Evolutionary conservation across 2,113 vertebrate species (phyloP), one percentile per base, ranked within the genome.

Genomic region (Grus americana): DNA sequence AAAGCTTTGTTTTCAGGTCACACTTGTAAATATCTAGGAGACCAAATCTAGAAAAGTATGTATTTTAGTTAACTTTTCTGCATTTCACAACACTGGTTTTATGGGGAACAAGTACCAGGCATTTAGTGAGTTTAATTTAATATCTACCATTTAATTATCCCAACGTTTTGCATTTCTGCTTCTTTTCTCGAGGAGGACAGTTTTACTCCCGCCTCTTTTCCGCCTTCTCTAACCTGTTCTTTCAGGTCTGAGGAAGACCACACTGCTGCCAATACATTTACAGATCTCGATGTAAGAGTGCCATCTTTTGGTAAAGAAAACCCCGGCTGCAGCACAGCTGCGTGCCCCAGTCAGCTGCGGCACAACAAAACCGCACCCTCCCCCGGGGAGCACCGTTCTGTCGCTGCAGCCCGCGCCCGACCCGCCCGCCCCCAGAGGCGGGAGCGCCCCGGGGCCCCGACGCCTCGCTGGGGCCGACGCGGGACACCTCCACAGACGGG

Each of bases 231-330:
- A 4, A 29, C 4, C 34, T 14, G 34, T 5, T 34, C 23, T 12
- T n/a, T 11, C 36, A 4, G 12, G 9, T 4, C 24, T 16, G 47
- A 38, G 5, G 38, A n/a, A 14, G n/a, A 6, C 47, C 6, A 2
- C 58, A 1, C 4, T 2, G 9, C 46, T 13, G 1, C 30, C 36
- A 3, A 1, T 0, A 8, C 17, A 2, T 1, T 9, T 5, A 3
- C 86, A 1, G 4, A 12, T 10, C 27, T 9, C 4, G 11, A 3
- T 1, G 6, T 4, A 0, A 2, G 17, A 30, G 22, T 10, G 65
- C 65, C 83, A 16, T 1, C 54, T 44, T 2, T 3, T 2, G 67
- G 47, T 2, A 8, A 1, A 4, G 19, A 12, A 12, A 10, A 1
- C 16, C 4, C 7, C 9, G 6, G 14, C 26, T 1, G 21, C 78